Evolutionary conservation across 2,888 invertebrate genomes (phyloP).

Genomic region (Globia sparganii): DNA sequence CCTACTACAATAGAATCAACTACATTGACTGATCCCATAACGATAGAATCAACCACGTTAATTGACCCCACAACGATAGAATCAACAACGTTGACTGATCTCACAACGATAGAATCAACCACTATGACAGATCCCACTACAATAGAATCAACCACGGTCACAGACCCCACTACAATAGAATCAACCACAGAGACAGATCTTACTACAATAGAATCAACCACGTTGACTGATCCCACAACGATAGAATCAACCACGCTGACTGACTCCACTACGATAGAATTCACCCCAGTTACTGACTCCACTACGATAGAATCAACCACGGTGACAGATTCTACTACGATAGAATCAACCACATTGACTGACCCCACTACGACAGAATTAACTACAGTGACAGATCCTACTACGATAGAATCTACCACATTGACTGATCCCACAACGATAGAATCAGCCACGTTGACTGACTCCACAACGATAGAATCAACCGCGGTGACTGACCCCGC

Average conservation of each 20-base stretch:
- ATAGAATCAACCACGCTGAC: constrained; percentile 18
- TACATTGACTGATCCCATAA: background rate
- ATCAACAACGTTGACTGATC: background rate
- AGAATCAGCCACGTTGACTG: constrained; percentile 12
- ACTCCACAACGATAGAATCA: background rate
- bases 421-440: background rate
- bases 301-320: constrained; percentile 16
- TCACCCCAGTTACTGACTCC: background rate
- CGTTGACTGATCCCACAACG: background rate
- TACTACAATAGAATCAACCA: constrained; percentile 2
- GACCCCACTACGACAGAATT: background rate
- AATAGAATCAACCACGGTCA: background rate
- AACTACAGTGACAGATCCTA: background rate
- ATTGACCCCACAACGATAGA: background rate
- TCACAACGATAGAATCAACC: background rate
- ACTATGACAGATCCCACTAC: background rate
- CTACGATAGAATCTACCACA: constrained; percentile 4
- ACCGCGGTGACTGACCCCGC: constrained; percentile 7
- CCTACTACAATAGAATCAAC: constrained; percentile 1
- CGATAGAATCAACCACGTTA: background rate
- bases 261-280: background rate
- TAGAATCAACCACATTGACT: background rate
- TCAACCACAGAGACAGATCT: background rate
- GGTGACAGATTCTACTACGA: background rate
- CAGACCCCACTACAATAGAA: constrained; percentile 8